phyloP scores from a whole-genome alignment of 2,888 invertebrate genomes.

The Coleophora flavipennella region DNA sequence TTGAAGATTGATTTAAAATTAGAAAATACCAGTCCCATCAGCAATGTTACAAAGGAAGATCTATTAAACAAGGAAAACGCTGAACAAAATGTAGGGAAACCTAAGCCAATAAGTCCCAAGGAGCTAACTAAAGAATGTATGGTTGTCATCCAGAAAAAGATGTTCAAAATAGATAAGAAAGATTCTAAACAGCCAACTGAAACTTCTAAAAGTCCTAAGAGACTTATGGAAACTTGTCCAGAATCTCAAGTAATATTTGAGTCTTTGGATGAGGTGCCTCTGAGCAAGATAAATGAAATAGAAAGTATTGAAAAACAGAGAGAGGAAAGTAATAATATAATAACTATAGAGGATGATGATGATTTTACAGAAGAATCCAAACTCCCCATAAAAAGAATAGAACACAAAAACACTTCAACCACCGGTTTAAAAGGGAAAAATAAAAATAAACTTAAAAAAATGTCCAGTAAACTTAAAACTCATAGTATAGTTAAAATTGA shows the following conservation, averaged over 20 bases:
- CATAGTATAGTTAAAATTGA: neutral
- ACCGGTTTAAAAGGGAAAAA: constrained; percentile 2
- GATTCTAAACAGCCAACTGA: constrained; percentile 2
- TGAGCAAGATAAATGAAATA: constrained; percentile 34
- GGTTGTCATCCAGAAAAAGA: constrained; percentile 55
- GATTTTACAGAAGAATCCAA: constrained; percentile 31
- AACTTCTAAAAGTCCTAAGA: constrained; percentile 9
- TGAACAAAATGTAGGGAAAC: constrained; percentile 6
- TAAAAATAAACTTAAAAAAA: constrained; percentile 10
- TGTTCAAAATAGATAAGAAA: constrained; percentile 33
- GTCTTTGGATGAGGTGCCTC: constrained; percentile 49
- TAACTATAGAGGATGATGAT: constrained; percentile 26
- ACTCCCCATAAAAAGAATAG: constrained; percentile 21
- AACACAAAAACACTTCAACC: constrained; percentile 19
- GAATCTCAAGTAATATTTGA: constrained; percentile 37
- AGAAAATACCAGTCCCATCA: constrained; percentile 2
- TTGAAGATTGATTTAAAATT: neutral
- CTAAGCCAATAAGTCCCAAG: constrained; percentile 39
- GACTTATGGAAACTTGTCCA: constrained; percentile 11
- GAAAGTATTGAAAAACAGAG: constrained; percentile 3
- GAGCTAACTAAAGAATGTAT: constrained; percentile 58
- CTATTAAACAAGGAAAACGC: constrained; percentile 2
- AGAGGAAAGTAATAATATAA: neutral
- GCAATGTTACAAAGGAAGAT: constrained; percentile 6
- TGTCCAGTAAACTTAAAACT: neutral